phyloP scores from a whole-genome alignment of 2,888 invertebrate species.

The Alentia gelatinosa region DNA sequence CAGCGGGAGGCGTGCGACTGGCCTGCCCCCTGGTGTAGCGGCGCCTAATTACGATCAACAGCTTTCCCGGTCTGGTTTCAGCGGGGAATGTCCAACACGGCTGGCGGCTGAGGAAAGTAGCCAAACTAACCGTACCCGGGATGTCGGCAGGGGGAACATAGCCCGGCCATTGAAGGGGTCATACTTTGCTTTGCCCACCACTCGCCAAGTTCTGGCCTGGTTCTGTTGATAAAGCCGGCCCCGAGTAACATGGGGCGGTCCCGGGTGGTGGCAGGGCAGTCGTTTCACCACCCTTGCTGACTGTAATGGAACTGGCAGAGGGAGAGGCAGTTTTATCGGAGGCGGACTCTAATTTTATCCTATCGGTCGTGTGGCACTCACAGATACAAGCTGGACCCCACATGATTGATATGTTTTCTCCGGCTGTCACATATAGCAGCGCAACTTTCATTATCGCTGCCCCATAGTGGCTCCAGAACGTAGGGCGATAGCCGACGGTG shows the following conservation, averaged over 20 bases:
- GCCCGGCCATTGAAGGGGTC: not conserved
- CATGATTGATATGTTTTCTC: conserved; percentile 49
- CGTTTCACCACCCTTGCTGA: conserved; percentile 12
- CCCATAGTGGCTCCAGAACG: not conserved
- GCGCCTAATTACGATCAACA: conserved; percentile 48
- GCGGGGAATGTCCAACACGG: conserved; percentile 22
- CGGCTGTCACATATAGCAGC: conserved; percentile 12
- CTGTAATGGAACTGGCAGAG: conserved; percentile 37
- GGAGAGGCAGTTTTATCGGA: not conserved
- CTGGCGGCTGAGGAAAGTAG: not conserved
- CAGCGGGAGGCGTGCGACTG: not conserved
- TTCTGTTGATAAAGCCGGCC: not conserved
- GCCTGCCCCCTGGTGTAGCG: conserved; percentile 18
- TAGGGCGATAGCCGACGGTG: not conserved
- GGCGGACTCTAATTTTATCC: conserved; percentile 39
- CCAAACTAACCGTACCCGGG: conserved; percentile 25
- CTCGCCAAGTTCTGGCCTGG: conserved; percentile 18
- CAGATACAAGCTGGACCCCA: not conserved
- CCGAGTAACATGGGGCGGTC: not conserved
- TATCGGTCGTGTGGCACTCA: conserved; percentile 36
- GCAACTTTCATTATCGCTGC: not conserved
- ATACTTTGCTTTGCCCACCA: conserved; percentile 12
- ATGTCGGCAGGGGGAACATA: not conserved
- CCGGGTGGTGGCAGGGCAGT: not conserved
- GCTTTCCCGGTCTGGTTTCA: conserved; percentile 9